Percentiles rank a stretch among this genome's conserved stretches.
phyloP scores from a whole-genome alignment of 2,113 vertebrate species.

The Eudyptes chrysolophus region DNA sequence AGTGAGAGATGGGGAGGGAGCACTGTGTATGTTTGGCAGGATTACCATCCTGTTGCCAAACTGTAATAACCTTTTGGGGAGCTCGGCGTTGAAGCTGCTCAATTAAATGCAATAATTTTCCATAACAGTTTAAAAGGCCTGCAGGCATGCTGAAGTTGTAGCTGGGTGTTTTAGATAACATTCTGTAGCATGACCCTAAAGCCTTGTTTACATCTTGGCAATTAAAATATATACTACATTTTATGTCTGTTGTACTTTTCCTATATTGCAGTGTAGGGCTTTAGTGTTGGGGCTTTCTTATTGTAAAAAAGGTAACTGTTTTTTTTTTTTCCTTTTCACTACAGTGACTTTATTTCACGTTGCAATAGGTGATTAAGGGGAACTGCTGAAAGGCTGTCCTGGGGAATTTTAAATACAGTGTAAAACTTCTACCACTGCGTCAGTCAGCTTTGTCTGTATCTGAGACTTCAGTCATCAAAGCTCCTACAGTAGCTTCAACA shows the following conservation, averaged over 20 bases:
- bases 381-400: neutral
- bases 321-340: neutral
- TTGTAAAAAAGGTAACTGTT: neutral
- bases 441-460: neutral
- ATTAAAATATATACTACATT: slow-evolving; percentile 64
- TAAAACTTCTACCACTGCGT: neutral
- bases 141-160: slow-evolving; percentile 60
- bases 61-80: slow-evolving; percentile 59
- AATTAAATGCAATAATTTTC: slow-evolving; percentile 66
- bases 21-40: slow-evolving; percentile 2
- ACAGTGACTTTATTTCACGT: neutral
- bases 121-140: slow-evolving; percentile 68
- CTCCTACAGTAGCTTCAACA: neutral
- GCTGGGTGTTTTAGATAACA: slow-evolving; percentile 62
- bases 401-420: neutral
- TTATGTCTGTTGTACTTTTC: neutral
- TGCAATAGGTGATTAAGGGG: neutral
- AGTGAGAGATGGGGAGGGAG: neutral
- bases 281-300: neutral
- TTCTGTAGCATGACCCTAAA: slow-evolving; percentile 63
- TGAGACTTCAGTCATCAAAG: neutral
- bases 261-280: neutral
- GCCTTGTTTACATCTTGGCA: slow-evolving; percentile 65
- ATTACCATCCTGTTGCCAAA: slow-evolving; percentile 62
- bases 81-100: slow-evolving; percentile 40